Percentiles rank a stretch among this genome's conserved stretches.
Conservation (phyloP, 2,797 vertebrate genomes). For the Myripristis jacobus region DNA sequence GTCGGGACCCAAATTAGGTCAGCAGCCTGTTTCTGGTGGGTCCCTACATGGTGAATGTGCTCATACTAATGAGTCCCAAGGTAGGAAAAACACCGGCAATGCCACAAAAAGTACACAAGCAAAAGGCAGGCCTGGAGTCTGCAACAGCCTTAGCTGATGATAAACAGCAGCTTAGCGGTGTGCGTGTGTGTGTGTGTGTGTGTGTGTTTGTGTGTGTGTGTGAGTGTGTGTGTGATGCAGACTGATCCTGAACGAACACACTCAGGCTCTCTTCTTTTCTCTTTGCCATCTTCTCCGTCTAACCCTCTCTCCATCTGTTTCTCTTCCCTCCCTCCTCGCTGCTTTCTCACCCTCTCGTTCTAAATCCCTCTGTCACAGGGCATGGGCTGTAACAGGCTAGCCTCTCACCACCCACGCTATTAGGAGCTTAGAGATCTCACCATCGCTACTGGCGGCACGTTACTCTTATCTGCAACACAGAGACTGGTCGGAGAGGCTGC, state of each 20-base stretch:
- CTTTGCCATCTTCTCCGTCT: background rate
- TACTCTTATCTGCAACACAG: constrained; percentile 6
- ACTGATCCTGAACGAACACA: constrained; percentile 12
- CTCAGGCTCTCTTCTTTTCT: constrained; percentile 1
- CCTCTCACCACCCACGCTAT: constrained; percentile 30
- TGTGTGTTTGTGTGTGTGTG: constrained; percentile 7
- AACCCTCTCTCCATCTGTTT: background rate
- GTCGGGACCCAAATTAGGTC: constrained; percentile 34
- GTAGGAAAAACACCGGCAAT: too few species aligned
- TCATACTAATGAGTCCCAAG: background rate
- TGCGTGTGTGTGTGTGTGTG: constrained; percentile 13
- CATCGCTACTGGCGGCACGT: background rate
- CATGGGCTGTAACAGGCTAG: constrained; percentile 5
- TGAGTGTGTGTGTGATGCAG: constrained; percentile 17
- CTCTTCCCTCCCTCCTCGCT: background rate
- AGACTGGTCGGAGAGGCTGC: background rate
- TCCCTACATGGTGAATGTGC: constrained; percentile 21
- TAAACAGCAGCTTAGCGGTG: constrained; percentile 4
- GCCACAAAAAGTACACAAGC: background rate
- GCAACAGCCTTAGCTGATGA: constrained; percentile 3
- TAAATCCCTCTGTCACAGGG: constrained; percentile 32
- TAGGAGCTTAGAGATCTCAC: constrained; percentile 23
- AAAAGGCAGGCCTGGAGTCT: constrained; percentile 1
- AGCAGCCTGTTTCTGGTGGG: constrained; percentile 26
- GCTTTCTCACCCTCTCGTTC: constrained; percentile 7